Evolutionary conservation across 2,888 invertebrate species (phyloP), one percentile per base, ranked within the genome.

Genomic region (Pyrochroa serraticornis): DNA sequence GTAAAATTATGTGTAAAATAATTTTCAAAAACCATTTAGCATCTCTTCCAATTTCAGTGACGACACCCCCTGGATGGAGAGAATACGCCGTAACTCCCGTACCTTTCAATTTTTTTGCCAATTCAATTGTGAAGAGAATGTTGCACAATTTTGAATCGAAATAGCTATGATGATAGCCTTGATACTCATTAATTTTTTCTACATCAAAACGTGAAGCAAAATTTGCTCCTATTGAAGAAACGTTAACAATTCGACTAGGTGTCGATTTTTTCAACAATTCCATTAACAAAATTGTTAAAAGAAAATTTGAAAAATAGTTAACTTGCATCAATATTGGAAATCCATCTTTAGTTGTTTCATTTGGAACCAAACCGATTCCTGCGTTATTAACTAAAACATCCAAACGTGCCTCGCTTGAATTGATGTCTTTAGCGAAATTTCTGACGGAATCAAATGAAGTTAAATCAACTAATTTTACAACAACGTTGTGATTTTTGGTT

Each of bases 241-340:
- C 73, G 55, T 75, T 77, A 32, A 78, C 71, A 42, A 78, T 73
- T 36, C 77, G 66, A 52, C 75, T 73, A 38, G 75, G 74, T 1
- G 74, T 71, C n/a, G 76, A 73, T 64, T 75, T 75, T 56, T 73
- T 76, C 39, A 78, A 54, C 31, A 75, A 60, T 64, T 72, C 77
- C 77, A 51, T 71, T 0, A 91, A 75, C 0, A 91, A 81, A 59
- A 87, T 79, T 0, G 90, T 90, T 54, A 92, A 77, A 30, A 91
- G 75, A 71, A 91, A 91, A 2, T 87, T 88, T 6, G 89, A 90
- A 69, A 89, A 86, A 70, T 90, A 85, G 68, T 91, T 91, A 30
- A 87, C 83, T 65, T 88, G 89, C 82, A 89, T 84, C 43, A 84
- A 85, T n/a, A 81, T 76, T 35, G 89, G 84, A 37, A 90, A 80